phyloP scores from a whole-genome alignment of 2,888 invertebrate species.

The Papilio gigon region DNA sequence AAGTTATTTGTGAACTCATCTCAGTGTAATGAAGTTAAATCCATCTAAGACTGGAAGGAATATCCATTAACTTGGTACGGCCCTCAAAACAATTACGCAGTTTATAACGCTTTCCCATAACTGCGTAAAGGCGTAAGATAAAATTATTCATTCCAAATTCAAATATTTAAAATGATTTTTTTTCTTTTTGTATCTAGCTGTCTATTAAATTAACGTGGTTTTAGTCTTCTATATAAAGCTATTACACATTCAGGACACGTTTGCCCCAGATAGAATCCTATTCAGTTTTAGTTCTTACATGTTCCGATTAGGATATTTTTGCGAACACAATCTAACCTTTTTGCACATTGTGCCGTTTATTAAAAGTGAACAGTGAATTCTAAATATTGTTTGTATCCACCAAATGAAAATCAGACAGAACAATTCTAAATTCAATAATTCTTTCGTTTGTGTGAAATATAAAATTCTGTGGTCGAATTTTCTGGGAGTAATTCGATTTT shows the following conservation, averaged over 20 bases:
- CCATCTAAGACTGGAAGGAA: conserved; percentile 17
- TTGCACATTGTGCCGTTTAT: background rate
- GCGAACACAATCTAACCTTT: background rate
- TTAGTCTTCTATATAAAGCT: background rate
- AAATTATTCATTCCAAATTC: background rate
- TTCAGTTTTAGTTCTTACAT: conserved; percentile 15
- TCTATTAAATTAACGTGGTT: conserved; percentile 2
- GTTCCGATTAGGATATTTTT: conserved; percentile 11
- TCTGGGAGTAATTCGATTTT: background rate
- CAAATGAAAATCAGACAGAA: background rate
- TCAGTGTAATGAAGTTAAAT: conserved; percentile 12
- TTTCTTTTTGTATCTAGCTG: background rate
- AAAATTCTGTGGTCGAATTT: background rate
- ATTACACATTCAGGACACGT: conserved; percentile 22
- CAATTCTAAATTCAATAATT: background rate
- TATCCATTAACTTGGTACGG: conserved; percentile 19
- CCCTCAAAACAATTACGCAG: background rate
- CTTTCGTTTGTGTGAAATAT: background rate
- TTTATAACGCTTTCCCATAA: background rate
- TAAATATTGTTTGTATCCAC: background rate
- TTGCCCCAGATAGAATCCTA: conserved; percentile 2
- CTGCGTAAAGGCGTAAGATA: background rate
- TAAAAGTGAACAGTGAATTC: background rate
- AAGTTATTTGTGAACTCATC: conserved; percentile 29
- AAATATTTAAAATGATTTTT: background rate